Conservation (phyloP, 2,888 invertebrate genomes). For the Hofmannophila pseudospretella region DNA sequence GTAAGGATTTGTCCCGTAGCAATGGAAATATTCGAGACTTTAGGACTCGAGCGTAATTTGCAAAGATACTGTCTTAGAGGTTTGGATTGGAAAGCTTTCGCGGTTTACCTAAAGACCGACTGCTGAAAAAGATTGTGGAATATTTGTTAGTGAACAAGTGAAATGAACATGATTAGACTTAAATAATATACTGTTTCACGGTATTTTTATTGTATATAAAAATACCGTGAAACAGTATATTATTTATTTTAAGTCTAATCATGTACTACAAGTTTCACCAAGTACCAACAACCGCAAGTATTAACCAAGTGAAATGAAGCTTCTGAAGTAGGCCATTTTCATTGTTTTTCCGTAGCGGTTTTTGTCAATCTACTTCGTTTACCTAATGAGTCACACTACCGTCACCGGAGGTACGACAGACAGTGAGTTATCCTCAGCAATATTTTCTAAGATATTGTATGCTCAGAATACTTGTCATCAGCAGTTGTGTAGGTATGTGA, state of each 20-base stretch:
- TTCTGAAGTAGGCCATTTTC: no score
- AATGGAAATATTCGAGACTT: neutral
- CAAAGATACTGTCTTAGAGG: neutral
- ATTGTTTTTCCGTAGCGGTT: no score
- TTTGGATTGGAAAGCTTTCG: conserved; percentile 3
- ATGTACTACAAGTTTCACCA: no score
- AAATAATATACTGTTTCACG: no score
- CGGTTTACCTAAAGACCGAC: conserved; percentile 10
- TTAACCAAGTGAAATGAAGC: no score
- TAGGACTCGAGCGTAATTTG: neutral
- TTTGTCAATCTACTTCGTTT: conserved; percentile 6
- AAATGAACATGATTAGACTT: no score
- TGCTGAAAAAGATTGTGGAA: no score
- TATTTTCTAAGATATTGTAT: conserved; percentile 31
- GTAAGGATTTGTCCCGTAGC: neutral
- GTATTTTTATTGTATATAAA: no score
- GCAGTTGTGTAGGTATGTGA: conserved; percentile 17
- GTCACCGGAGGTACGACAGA: conserved; percentile 19
- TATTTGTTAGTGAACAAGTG: no score
- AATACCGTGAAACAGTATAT: no score
- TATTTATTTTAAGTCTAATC: no score
- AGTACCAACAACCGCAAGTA: no score
- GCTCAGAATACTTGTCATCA: conserved; percentile 20
- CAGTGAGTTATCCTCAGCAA: conserved; percentile 36
- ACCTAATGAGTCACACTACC: conserved; percentile 15